These are phyloP conservation scores for Campylorhamphus procurvoides DNA, from an alignment of 2,113 vertebrate species.

Conservation along the genomic window DNA sequence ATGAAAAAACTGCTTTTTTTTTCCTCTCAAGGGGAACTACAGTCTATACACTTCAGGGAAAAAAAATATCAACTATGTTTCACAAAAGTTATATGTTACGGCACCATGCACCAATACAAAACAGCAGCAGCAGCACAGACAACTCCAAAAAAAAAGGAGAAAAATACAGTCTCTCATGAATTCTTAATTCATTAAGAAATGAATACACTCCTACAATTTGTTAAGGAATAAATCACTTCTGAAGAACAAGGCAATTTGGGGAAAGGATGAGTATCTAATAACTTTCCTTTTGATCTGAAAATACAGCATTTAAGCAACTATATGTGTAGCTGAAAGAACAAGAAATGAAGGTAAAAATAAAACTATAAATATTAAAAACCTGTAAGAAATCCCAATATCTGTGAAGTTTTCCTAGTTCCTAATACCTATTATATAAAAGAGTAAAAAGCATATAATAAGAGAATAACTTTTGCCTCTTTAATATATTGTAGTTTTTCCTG, in stretches of 20 bases:
- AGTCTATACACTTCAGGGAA: background rate
- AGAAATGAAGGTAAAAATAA: conserved; percentile 1
- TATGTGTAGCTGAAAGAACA: background rate
- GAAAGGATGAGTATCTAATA: background rate
- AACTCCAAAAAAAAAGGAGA: background rate
- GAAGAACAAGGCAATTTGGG: background rate
- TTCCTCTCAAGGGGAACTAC: background rate
- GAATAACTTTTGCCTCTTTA: background rate
- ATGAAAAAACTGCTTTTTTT: background rate
- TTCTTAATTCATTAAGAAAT: conserved; percentile 15
- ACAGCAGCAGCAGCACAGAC: background rate
- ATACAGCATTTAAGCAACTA: background rate
- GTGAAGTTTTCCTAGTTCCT: background rate
- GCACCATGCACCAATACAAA: background rate
- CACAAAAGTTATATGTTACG: background rate
- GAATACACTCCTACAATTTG: background rate
- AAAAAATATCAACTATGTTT: background rate
- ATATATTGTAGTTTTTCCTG: background rate
- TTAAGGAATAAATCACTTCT: background rate
- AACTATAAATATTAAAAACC: background rate
- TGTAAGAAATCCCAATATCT: background rate
- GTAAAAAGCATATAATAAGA: background rate
- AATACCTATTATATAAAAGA: background rate
- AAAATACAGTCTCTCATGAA: background rate
- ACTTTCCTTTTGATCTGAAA: conserved; percentile 37